phyloP scores from a whole-genome alignment of 2,888 invertebrate genomes.

The Euclidia mi region DNA sequence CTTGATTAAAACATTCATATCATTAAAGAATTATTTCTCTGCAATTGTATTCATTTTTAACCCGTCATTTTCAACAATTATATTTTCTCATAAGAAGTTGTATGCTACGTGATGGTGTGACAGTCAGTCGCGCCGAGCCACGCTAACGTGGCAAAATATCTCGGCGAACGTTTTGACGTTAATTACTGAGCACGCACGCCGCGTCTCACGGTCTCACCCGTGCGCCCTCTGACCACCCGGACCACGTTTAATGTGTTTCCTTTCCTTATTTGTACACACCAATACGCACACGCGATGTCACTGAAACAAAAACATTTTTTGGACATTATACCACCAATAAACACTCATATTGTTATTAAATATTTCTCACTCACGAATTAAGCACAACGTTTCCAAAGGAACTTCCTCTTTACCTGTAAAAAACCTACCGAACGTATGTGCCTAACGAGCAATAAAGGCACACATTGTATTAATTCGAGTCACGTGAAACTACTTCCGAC shows the following conservation, averaged over 20 bases:
- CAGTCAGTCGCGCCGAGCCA: slow-evolving; percentile 14
- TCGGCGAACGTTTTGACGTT: slow-evolving; percentile 43
- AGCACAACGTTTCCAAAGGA: slow-evolving; percentile 3
- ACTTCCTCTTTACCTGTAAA: background rate
- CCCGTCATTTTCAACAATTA: too few relatives aligned
- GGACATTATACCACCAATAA: slow-evolving; percentile 12
- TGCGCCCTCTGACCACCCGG: slow-evolving; percentile 43
- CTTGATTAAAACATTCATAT: too few relatives aligned
- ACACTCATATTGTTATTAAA: slow-evolving; percentile 16
- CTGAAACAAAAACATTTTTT: slow-evolving; percentile 22
- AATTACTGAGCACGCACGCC: slow-evolving; percentile 44
- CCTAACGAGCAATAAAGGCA: slow-evolving; percentile 6
- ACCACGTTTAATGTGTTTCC: slow-evolving; percentile 50
- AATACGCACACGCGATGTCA: slow-evolving; percentile 52
- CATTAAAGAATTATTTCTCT: too few relatives aligned
- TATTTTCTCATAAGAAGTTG: too few relatives aligned
- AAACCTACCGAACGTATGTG: background rate
- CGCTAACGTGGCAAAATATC: slow-evolving; percentile 39
- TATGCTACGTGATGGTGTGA: slow-evolving; percentile 25
- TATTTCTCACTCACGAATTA: slow-evolving; percentile 13
- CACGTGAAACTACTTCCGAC: slow-evolving; percentile 6
- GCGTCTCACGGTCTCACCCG: slow-evolving; percentile 21
- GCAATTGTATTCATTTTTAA: too few relatives aligned
- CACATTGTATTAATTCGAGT: slow-evolving; percentile 7
- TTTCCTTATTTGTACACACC: slow-evolving; percentile 52